Conservation (phyloP, 1,140 invertebrate genomes). For the Scaptodrosophila lebanonensis region DNA sequence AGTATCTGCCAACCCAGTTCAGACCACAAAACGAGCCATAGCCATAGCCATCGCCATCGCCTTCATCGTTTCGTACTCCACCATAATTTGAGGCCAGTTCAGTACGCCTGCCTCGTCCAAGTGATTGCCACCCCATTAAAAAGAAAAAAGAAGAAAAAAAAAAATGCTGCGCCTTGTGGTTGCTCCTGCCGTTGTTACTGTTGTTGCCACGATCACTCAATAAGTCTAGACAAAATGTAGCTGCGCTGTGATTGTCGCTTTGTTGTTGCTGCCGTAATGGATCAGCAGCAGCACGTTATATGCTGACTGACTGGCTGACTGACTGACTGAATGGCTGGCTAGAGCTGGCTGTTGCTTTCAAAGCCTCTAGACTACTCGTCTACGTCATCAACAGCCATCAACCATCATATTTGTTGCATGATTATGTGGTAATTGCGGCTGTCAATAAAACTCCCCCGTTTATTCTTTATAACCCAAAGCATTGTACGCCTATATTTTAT, state of each 20-base stretch:
- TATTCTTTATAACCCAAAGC: slow-evolving; percentile 69
- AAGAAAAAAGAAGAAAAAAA: slow-evolving; percentile 5
- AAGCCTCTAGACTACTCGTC: slow-evolving; percentile 42
- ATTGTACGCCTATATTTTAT: slow-evolving; percentile 64
- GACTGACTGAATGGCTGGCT: too few species aligned
- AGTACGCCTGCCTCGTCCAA: slow-evolving; percentile 61
- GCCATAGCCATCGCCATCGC: slow-evolving; percentile 18
- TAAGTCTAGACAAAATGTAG: slow-evolving; percentile 73
- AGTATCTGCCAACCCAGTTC: slow-evolving; percentile 75
- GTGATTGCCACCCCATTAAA: slow-evolving; percentile 77
- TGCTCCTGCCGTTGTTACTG: slow-evolving; percentile 19
- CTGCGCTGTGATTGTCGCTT: slow-evolving; percentile 67
- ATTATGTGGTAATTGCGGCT: slow-evolving; percentile 76
- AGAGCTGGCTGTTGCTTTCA: too few species aligned
- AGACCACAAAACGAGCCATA: slow-evolving; percentile 62
- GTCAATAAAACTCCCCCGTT: slow-evolving; percentile 76
- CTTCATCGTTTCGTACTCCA: slow-evolving; percentile 46
- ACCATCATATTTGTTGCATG: slow-evolving; percentile 73
- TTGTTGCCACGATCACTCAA: slow-evolving; percentile 67
- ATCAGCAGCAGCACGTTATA: slow-evolving; percentile 56
- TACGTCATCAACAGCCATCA: slow-evolving; percentile 54
- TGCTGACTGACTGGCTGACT: slow-evolving; percentile 35
- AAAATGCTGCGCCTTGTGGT: slow-evolving; percentile 64
- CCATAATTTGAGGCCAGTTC: slow-evolving; percentile 62
- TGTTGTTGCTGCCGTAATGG: slow-evolving; percentile 54